Conservation (phyloP, 2,888 invertebrate species). For the Kuschelorhynchus macadamiae region DNA sequence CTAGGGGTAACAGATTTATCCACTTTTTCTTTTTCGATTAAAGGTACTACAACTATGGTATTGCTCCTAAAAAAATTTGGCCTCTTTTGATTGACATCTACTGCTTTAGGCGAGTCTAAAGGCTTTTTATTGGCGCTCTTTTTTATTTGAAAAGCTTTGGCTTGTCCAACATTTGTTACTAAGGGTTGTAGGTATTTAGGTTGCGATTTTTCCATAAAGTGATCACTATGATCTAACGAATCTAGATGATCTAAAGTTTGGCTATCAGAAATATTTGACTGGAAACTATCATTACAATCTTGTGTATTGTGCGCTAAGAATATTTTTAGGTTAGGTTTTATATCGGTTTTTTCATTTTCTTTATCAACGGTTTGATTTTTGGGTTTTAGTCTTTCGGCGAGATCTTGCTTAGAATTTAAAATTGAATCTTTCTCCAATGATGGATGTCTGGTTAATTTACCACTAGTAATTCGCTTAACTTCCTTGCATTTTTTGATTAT, state of each 20-base stretch:
- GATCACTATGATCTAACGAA: constrained; percentile 19
- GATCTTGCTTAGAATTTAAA: constrained; percentile 69
- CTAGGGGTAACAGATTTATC: constrained; percentile 7
- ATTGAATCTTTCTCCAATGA: constrained; percentile 64
- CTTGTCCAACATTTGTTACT: constrained; percentile 42
- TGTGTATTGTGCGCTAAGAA: constrained; percentile 72
- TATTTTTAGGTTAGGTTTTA: constrained; percentile 74
- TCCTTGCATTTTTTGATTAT: constrained; percentile 63
- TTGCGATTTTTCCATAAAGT: constrained; percentile 24
- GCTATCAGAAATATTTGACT: constrained; percentile 22
- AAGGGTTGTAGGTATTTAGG: constrained; percentile 57
- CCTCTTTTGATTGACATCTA: constrained; percentile 17
- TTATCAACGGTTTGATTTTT: constrained; percentile 23
- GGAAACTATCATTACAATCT: constrained; percentile 40
- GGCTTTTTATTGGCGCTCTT: constrained; percentile 34
- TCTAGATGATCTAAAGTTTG: constrained; percentile 7
- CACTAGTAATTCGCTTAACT: constrained; percentile 54
- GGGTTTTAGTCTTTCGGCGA: constrained; percentile 67
- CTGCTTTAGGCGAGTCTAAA: constrained; percentile 36
- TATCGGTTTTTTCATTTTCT: constrained; percentile 45
- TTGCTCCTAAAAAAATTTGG: constrained; percentile 49
- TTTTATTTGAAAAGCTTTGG: constrained; percentile 54
- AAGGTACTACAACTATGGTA: constrained; percentile 61
- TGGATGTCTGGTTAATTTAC: constrained; percentile 58
- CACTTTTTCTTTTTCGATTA: constrained; percentile 55